Evolutionary conservation across 1,140 invertebrate species (phyloP).

Genomic region (Leptoteleia sp.): DNA sequence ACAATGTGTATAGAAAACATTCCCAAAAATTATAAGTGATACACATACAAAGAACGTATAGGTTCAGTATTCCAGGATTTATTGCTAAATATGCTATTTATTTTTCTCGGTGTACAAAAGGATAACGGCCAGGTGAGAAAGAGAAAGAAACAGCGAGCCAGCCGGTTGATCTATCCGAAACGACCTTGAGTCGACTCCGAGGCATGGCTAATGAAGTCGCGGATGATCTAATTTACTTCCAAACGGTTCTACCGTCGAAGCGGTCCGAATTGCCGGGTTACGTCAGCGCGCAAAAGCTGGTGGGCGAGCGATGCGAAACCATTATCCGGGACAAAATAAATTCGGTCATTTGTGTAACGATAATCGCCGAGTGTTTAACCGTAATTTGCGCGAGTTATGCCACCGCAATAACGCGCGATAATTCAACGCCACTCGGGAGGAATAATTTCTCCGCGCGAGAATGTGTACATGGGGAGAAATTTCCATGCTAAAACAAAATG

Average conservation of each 20-base stretch:
- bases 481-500: too few relatives aligned
- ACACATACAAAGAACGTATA: too few relatives aligned
- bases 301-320: not conserved
- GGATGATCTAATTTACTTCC: conserved; percentile 16
- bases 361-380: conserved; percentile 39
- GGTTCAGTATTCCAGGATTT: too few relatives aligned
- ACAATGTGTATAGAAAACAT: too few relatives aligned
- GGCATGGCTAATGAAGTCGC: conserved; percentile 7
- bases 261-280: conserved; percentile 10
- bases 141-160: too few relatives aligned
- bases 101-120: too few relatives aligned
- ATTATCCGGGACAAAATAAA: conserved; percentile 13
- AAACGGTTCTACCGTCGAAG: not conserved
- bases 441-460: conserved; percentile 38
- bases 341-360: conserved; percentile 33
- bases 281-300: not conserved
- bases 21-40: too few relatives aligned
- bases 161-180: not conserved
- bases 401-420: conserved; percentile 9
- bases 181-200: conserved; percentile 18
- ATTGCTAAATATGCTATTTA: too few relatives aligned
- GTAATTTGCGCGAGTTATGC: conserved; percentile 41
- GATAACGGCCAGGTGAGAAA: not conserved
- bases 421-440: conserved; percentile 29
- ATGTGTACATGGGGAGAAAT: too few relatives aligned